A percentile compares a stretch with the other conserved stretches of the same genome.
These are phyloP conservation scores for Apodemia duryi DNA, from an alignment of 2,888 invertebrate species.

Conservation along the genomic window DNA sequence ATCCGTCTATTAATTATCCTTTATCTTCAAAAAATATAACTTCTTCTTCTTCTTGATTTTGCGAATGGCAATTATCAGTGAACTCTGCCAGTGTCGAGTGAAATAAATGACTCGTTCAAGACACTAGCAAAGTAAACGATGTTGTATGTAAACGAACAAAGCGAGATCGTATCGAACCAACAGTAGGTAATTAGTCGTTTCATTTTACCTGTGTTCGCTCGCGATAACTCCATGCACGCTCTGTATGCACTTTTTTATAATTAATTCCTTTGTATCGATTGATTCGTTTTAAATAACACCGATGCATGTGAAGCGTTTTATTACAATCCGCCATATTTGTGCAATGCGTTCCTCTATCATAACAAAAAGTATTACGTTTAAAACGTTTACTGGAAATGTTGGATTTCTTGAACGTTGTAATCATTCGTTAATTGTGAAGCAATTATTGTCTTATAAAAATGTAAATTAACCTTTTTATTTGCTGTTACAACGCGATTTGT, in stretches of 20 bases:
- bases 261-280: conserved; percentile 54
- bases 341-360: conserved; percentile 25
- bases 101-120: neutral
- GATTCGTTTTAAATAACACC: conserved; percentile 47
- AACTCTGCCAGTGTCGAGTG: no score
- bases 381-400: conserved; percentile 8
- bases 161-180: conserved; percentile 56
- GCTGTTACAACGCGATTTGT: conserved; percentile 7
- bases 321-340: conserved; percentile 28
- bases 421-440: conserved; percentile 3
- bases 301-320: conserved; percentile 29
- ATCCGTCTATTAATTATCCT: no score
- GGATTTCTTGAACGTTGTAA: conserved; percentile 1
- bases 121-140: conserved; percentile 1
- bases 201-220: conserved; percentile 58
- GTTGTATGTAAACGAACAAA: conserved; percentile 14
- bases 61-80: no score
- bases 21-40: no score
- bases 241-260: conserved; percentile 61
- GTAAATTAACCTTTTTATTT: conserved; percentile 3
- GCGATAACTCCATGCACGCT: conserved; percentile 56
- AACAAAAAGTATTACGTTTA: conserved; percentile 6
- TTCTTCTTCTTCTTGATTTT: no score
- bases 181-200: conserved; percentile 66
- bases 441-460: conserved; percentile 12